Base-by-base conservation (phyloP, 2,888 invertebrate species). In the Drosophila pegasa region DNA sequence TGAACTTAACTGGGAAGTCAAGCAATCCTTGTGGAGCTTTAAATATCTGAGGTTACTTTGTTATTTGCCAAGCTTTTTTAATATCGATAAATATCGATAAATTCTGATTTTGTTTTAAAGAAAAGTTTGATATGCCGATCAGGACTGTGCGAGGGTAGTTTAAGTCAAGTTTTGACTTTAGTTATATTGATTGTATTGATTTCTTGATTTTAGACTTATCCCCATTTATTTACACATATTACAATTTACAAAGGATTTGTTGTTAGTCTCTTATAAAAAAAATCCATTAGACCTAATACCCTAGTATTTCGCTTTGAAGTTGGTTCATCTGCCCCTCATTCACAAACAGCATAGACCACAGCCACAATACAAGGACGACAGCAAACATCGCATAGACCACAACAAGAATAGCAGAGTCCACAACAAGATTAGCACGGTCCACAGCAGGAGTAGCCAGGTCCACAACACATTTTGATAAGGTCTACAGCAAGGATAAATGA, bases 331-430 rank as follows among this genome's bases (percentile, higher is more conserved):
- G n/a, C n/a, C 18, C 31, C 7, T 33, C n/a, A n/a, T n/a, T n/a
- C n/a, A n/a, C n/a, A n/a, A 59, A 35, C 64, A 60, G 20, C 68
- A 51, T 3, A 38, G 45, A 12, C 18, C 40, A 27, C 35, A 67
- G 12, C 35, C 16, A n/a, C n/a, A n/a, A n/a, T n/a, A n/a, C n/a
- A n/a, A n/a, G n/a, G n/a, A 10, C 56, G 50, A 31, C 41, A 57
- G 33, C 48, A 55, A 4, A 18, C 12, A 29, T 61, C 65, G 9
- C 16, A 16, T 14, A 22, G 52, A 1, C 59, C 64, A 12, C 52
- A 40, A 12, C 40, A 16, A 4, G 22, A 9, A 2, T 29, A 29
- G 18, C 54, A 41, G 10, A 25, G 37, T 25, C 51, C 37, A 8
- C 51, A 51, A 16, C 37, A 25, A 0, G 14, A 25, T 25, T 35